Percentiles rank a stretch among this genome's conserved stretches.
Conservation (phyloP, 2,888 invertebrate genomes). For the Leistus spinibarbis region DNA sequence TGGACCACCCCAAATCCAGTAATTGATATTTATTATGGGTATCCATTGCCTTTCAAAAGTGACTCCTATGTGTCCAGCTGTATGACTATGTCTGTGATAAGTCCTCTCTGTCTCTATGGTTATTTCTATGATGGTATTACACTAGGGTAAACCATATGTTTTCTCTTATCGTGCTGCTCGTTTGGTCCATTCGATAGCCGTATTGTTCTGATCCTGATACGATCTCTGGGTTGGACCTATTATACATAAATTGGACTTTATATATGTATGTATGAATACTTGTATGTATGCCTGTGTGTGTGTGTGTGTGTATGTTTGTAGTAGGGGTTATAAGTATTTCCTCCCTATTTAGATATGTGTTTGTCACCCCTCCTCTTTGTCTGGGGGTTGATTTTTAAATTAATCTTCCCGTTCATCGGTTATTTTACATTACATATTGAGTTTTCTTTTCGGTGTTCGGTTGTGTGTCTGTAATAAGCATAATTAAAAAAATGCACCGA, state of each 20-base stretch:
- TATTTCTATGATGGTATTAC: neutral
- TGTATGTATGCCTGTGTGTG: slow-evolving; percentile 16
- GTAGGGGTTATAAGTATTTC: slow-evolving; percentile 3
- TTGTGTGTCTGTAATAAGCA: no score
- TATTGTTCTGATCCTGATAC: slow-evolving; percentile 30
- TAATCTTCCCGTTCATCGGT: slow-evolving; percentile 1
- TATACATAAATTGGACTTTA: slow-evolving; percentile 22
- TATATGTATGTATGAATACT: neutral
- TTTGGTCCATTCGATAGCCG: neutral
- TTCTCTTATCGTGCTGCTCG: slow-evolving; percentile 13
- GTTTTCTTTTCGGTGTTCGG: no score
- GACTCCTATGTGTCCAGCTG: neutral
- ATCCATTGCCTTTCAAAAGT: neutral
- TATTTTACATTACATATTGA: neutral
- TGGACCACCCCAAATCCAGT: neutral
- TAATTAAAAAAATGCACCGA: no score
- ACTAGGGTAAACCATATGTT: slow-evolving; percentile 29
- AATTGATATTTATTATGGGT: slow-evolving; percentile 1
- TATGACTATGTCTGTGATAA: neutral
- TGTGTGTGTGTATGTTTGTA: slow-evolving; percentile 15
- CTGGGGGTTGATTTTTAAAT: slow-evolving; percentile 4
- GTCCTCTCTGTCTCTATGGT: neutral
- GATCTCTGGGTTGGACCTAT: slow-evolving; percentile 17
- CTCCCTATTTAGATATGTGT: neutral
- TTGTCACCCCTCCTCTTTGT: neutral